Percentiles rank a stretch among this genome's conserved stretches.
Evolutionary conservation across 2,888 invertebrate species (phyloP).

Genomic region (Metellina segmentata): DNA sequence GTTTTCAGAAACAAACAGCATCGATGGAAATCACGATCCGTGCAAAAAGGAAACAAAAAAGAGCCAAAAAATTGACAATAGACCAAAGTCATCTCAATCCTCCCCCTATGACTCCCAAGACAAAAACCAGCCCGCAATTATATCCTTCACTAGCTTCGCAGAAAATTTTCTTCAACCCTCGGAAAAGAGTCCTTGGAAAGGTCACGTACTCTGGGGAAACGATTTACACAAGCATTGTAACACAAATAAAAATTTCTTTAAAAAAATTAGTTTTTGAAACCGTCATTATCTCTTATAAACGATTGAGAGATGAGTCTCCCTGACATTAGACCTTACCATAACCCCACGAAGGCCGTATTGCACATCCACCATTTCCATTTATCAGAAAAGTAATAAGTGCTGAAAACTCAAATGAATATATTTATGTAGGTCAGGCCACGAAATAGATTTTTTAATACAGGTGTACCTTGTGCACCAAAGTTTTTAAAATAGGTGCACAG

Average conservation of each 20-base stretch:
- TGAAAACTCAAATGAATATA: too few species aligned
- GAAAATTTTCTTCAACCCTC: neutral
- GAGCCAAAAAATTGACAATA: conserved; percentile 3
- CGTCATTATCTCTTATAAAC: neutral
- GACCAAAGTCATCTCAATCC: neutral
- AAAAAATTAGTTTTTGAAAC: neutral
- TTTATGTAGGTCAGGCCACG: too few species aligned
- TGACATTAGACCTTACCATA: neutral
- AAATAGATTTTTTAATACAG: too few species aligned
- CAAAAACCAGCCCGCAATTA: conserved; percentile 12
- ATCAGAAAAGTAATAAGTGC: neutral
- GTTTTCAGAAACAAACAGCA: conserved; percentile 25
- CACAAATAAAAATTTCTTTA: neutral
- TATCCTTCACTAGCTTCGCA: conserved; percentile 14
- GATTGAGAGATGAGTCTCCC: neutral
- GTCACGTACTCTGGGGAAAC: neutral
- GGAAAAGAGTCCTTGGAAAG: neutral
- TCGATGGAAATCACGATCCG: neutral
- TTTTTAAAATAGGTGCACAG: too few species aligned
- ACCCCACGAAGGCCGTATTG: neutral
- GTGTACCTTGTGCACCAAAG: too few species aligned
- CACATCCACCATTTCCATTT: neutral
- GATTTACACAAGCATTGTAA: neutral
- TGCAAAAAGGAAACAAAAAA: neutral
- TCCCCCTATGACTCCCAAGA: neutral